These are phyloP conservation scores for Speoplatyrhinus poulsoni DNA, from an alignment of 2,113 vertebrate species.

Conservation along the genomic window DNA sequence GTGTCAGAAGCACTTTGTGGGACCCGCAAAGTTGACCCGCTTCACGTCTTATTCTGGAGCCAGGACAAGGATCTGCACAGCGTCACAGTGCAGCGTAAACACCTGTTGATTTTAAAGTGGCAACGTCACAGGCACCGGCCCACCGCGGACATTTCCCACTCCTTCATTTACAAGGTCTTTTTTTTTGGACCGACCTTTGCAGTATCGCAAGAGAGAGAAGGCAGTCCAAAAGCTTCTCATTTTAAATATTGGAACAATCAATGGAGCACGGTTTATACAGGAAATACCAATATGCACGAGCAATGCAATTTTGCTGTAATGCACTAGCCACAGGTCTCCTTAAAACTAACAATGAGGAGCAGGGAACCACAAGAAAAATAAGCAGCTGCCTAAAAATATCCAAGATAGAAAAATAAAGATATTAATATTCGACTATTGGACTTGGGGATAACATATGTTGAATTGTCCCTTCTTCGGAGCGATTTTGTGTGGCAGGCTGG, in stretches of 20 bases:
- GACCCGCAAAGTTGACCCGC: conserved; percentile 67
- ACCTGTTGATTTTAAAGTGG: conserved; percentile 73
- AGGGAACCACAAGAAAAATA: conserved; percentile 46
- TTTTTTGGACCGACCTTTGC: conserved; percentile 38
- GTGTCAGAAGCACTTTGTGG: conserved; percentile 73
- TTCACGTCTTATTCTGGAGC: conserved; percentile 48
- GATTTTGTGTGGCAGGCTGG: conserved; percentile 50
- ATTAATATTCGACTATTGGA: conserved; percentile 42
- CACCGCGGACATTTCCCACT: conserved; percentile 42
- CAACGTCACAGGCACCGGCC: conserved; percentile 38
- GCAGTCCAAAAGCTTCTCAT: conserved; percentile 56
- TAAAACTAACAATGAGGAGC: conserved; percentile 40
- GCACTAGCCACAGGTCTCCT: conserved; percentile 26
- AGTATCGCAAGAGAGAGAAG: conserved; percentile 1
- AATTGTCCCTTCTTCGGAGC: conserved; percentile 72
- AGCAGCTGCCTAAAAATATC: conserved; percentile 66
- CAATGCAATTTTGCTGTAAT: conserved; percentile 65
- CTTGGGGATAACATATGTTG: conserved; percentile 62
- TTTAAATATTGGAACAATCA: conserved; percentile 70
- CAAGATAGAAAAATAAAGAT: neutral
- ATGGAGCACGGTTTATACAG: conserved; percentile 68
- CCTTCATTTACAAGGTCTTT: conserved; percentile 45
- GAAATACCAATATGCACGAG: conserved; percentile 71
- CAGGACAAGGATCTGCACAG: conserved; percentile 61
- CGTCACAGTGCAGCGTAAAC: conserved; percentile 70